Base-by-base conservation (phyloP, 1,140 invertebrate species). In the Megalopta genalis region DNA sequence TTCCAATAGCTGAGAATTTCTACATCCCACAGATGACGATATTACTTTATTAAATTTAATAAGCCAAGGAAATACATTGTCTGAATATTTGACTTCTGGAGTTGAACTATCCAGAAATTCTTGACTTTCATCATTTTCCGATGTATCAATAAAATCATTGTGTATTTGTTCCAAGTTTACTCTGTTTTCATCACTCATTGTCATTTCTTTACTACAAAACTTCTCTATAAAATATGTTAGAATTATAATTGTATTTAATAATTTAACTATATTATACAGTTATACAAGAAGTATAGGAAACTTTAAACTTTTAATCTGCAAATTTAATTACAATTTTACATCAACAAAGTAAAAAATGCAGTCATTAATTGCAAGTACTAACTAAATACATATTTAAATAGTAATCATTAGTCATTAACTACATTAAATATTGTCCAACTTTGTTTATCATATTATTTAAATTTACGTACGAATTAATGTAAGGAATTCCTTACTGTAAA, bases 61-160 rank as follows among this genome's bases (percentile, higher is more conserved):
- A n/a, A 89, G 39, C 90, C 91, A 91, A 67, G 77, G 77, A 80
- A 91, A 87, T 52, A 25, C 77, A 77, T 82, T 67, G 72, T 86
- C 77, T 2, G 67, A 63, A n/a, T 49, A 60, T 46, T 70, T 77
- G 12, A 49, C 27, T 60, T 75, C 60, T 32, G 65, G 42, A 10
- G 37, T 59, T 57, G 6, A 54, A 59, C n/a, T 70, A 39, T 73
- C 32, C 46, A 66, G 27, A 49, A 59, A 23, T 37, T 78, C 27
- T 60, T 42, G 39, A 52, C 14, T 59, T 67, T 71, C 32, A 67
- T 23, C 67, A 75, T 25, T 66, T 2, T 23, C 57, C 39, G 73
- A 23, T 21, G 74, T 23, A 79, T 65, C 60, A n/a, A 46, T 46
- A 18, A 49, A 75, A 59, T 5, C 54, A 23, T 59, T 42, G 8